Evolutionary conservation across 2,797 vertebrate genomes (phyloP).

Genomic region (Artibeus lituratus): DNA sequence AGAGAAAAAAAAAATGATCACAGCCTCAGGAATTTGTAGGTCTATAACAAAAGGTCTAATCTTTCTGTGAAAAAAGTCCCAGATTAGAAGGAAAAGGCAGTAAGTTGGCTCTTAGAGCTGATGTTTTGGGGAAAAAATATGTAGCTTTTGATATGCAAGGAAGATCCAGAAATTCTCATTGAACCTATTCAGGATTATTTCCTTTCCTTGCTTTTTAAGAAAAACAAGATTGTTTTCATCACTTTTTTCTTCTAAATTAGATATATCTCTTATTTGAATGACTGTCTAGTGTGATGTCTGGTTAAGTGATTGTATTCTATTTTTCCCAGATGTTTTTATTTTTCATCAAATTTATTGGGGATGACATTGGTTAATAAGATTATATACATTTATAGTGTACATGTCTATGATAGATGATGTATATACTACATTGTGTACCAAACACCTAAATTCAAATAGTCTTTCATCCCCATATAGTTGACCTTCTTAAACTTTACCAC

Average conservation of each 20-base stretch:
- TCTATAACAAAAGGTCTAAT: not conserved
- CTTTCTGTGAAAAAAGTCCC: not conserved
- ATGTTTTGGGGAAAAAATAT: not conserved
- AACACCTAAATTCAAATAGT: too few species aligned
- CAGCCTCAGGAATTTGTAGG: not conserved
- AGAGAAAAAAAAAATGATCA: not conserved
- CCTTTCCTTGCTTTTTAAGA: not conserved
- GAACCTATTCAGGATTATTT: not conserved
- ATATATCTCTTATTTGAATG: not conserved
- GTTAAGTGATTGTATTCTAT: not conserved
- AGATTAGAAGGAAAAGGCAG: not conserved
- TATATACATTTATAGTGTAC: too few species aligned
- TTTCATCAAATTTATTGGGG: too few species aligned
- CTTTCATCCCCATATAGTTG: too few species aligned
- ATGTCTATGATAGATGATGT: too few species aligned
- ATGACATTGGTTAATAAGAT: too few species aligned
- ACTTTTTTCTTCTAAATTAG: not conserved
- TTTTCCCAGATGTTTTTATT: not conserved
- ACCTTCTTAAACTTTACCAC: too few species aligned
- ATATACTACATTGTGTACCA: too few species aligned
- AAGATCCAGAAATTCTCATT: not conserved
- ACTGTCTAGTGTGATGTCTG: not conserved
- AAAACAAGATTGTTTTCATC: conserved; percentile 25
- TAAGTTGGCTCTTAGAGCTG: not conserved
- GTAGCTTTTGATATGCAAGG: not conserved